Conservation (phyloP, 1,140 invertebrate species). For the Drosophila tani region DNA sequence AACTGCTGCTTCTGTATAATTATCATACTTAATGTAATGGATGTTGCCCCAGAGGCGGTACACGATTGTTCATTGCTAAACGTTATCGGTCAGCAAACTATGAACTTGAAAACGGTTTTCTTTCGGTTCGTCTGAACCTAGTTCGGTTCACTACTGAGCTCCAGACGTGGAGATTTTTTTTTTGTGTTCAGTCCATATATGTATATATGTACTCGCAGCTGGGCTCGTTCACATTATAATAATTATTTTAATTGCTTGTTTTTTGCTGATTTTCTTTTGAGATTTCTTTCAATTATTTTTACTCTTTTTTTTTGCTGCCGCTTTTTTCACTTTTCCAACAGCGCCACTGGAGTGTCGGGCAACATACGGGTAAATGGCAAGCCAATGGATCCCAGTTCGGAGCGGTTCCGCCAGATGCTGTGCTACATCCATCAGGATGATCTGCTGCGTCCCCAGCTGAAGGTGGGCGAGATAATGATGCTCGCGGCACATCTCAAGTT, state of each 20-base stretch:
- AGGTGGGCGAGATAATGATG: slow-evolving; percentile 93
- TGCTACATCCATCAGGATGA: slow-evolving; percentile 97
- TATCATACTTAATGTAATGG: slow-evolving; percentile 31
- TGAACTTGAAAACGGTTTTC: slow-evolving; percentile 65
- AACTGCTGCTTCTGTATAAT: slow-evolving; percentile 7
- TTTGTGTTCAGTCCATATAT: not conserved
- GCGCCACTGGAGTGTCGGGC: slow-evolving; percentile 88
- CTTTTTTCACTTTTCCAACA: slow-evolving; percentile 55
- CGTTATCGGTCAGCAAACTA: slow-evolving; percentile 76
- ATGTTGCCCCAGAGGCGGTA: slow-evolving; percentile 3
- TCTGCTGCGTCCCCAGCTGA: slow-evolving; percentile 91
- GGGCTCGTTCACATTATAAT: slow-evolving; percentile 33
- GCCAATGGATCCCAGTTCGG: slow-evolving; percentile 89
- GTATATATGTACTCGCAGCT: not conserved
- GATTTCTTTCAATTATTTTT: slow-evolving; percentile 29
- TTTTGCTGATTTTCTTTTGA: slow-evolving; percentile 30
- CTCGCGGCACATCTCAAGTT: slow-evolving; percentile 94
- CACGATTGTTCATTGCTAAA: slow-evolving; percentile 41
- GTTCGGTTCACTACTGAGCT: slow-evolving; percentile 15
- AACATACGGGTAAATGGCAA: slow-evolving; percentile 91
- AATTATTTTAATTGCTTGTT: slow-evolving; percentile 45
- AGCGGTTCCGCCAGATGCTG: slow-evolving; percentile 91
- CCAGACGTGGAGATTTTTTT: slow-evolving; percentile 14
- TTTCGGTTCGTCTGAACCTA: slow-evolving; percentile 1
- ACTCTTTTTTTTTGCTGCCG: slow-evolving; percentile 1